Base-by-base conservation (phyloP, 2,888 invertebrate genomes). In the Sipha maydis region DNA sequence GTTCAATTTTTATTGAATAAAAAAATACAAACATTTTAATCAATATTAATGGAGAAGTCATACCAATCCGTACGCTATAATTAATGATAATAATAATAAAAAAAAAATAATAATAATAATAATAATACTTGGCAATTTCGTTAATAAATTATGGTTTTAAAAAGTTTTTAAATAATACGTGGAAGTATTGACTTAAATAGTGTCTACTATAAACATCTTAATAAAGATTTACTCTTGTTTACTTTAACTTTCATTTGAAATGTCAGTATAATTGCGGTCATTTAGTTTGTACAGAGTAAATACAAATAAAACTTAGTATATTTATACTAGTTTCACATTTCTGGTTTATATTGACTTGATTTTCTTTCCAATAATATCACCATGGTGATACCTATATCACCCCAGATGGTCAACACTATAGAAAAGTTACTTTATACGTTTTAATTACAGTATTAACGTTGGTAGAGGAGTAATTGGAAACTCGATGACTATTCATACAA, bases 271-370 rank as follows among this genome's bases (percentile, higher is more conserved):
- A 83, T 83, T 75, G 76, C 61, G 75, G 38, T 84, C 38, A 84
- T 54, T 61, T 54, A 34, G 54, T 83, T 73, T 61, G 41, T 28
- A 61, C 84, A 76, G 21, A 76, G 38, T 76, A 76, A 76, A 76
- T 31, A 84, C 28, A 76, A 84, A 84, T 61, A 84, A 21, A 84
- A 84, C 34, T 56, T 19, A 21, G 56, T 75, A 56, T n/a, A 56
- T 83, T 8, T 56, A 34, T 75, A 83, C 56, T 83, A 75, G 83
- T 83, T 75, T 56, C n/a, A 19, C 19, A 56, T 75, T 75, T 28
- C 9, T 75, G 56, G 19, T 1, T 38, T 67, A 67, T 34, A 80
- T 38, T n/a, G 3, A 8, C 48, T 25, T 17, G 19, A 73, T 54
- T 83, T 56, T 25, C 31, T 56, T 56, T 48, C 28, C 28, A 31